These are phyloP conservation scores for Lordiphosa fenestrarum DNA, from an alignment of 2,888 invertebrate species.

Conservation along the genomic window DNA sequence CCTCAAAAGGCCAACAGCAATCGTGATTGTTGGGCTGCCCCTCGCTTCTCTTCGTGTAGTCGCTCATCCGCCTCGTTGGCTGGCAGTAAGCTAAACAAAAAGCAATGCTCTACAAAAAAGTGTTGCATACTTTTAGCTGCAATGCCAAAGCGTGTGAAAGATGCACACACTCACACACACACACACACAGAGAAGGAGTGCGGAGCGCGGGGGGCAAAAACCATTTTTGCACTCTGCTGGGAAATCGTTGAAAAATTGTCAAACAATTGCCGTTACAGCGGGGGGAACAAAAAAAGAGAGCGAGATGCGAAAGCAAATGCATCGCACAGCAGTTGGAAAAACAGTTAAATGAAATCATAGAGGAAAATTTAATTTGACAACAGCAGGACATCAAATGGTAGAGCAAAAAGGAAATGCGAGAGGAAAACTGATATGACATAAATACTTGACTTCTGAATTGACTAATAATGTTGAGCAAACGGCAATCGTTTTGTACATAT, in stretches of 20 bases:
- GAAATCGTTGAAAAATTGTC: constrained; percentile 73
- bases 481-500: too few species aligned
- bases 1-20: constrained; percentile 53
- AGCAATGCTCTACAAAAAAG: constrained; percentile 41
- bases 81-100: constrained; percentile 51
- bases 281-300: not conserved
- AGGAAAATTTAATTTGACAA: constrained; percentile 54
- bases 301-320: constrained; percentile 10
- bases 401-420: not conserved
- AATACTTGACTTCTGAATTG: too few species aligned
- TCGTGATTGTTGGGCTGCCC: constrained; percentile 48
- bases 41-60: constrained; percentile 9
- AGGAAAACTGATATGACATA: constrained; percentile 1
- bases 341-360: constrained; percentile 39
- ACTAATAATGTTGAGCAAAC: too few species aligned
- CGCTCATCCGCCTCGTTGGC: constrained; percentile 48
- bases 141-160: constrained; percentile 63
- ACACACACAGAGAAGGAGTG: constrained; percentile 16
- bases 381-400: constrained; percentile 12
- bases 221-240: constrained; percentile 50
- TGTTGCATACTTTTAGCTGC: constrained; percentile 69
- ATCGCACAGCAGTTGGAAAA: constrained; percentile 28
- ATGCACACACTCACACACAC: constrained; percentile 41
- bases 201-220: constrained; percentile 6
- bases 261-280: constrained; percentile 60